These are phyloP conservation scores for Morphnarchus princeps DNA, from an alignment of 2,113 vertebrate genomes.

Conservation along the genomic window DNA sequence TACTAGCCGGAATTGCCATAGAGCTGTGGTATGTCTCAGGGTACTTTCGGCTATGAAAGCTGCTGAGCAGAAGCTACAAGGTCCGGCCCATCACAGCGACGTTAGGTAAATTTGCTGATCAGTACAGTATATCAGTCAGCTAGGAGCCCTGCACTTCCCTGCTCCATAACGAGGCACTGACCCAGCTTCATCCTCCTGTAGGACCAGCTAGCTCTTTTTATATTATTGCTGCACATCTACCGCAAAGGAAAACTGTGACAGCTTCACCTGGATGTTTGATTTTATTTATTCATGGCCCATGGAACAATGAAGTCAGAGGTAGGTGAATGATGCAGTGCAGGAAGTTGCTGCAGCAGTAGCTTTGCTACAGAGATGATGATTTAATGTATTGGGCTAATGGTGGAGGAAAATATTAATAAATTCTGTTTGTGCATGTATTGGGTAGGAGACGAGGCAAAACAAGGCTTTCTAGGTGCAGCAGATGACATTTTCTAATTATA, in stretches of 20 bases:
- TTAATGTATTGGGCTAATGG: not conserved
- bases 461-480: not conserved
- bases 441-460: not conserved
- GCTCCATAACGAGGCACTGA: constrained; percentile 23
- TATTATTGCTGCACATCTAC: not conserved
- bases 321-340: constrained; percentile 75
- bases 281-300: constrained; percentile 32
- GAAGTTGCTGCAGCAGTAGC: constrained; percentile 65
- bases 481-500: constrained; percentile 34
- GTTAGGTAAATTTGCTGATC: constrained; percentile 66
- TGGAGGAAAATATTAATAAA: constrained; percentile 1
- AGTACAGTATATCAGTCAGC: not conserved
- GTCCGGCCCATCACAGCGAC: constrained; percentile 59
- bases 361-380: constrained; percentile 46
- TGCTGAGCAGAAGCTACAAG: constrained; percentile 37
- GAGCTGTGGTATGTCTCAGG: not conserved
- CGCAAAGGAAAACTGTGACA: not conserved
- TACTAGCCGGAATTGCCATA: not conserved
- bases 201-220: not conserved
- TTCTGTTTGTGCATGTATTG: not conserved
- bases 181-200: constrained; percentile 30
- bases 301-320: constrained; percentile 73
- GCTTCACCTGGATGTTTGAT: constrained; percentile 13
- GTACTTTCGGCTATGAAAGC: not conserved
- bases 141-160: not conserved